Conservation (phyloP, 1,140 invertebrate species). For the Gyrodactylus bullatarudis region DNA sequence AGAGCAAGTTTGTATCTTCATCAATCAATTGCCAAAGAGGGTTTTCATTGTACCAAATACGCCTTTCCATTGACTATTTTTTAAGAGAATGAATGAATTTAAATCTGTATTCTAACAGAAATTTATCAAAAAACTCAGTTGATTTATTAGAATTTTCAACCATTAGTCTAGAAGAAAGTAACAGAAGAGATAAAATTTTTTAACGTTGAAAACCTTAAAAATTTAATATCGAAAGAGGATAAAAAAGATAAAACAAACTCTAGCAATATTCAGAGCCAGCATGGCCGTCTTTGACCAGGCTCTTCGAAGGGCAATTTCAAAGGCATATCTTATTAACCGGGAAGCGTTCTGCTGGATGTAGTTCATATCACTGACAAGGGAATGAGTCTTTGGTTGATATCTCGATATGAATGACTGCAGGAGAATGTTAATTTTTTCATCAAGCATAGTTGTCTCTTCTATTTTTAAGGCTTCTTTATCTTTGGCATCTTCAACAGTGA, state of each 20-base stretch:
- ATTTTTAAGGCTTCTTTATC: background rate
- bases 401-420: constrained; percentile 59
- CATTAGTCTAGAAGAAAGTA: no score
- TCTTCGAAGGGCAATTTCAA: constrained; percentile 56
- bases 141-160: background rate
- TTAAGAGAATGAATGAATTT: no score
- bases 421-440: constrained; percentile 77
- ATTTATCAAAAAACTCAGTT: background rate
- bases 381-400: constrained; percentile 42
- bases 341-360: constrained; percentile 62
- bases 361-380: constrained; percentile 55
- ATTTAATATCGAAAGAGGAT: background rate
- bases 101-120: background rate
- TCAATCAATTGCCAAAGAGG: constrained; percentile 26
- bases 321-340: constrained; percentile 54
- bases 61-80: background rate
- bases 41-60: constrained; percentile 14
- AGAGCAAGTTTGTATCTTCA: constrained; percentile 28
- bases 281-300: constrained; percentile 57
- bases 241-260: background rate
- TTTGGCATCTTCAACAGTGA: background rate
- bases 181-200: no score
- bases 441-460: constrained; percentile 9
- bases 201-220: no score
- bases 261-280: constrained; percentile 25